Evolutionary conservation across 2,113 vertebrate species (phyloP), one percentile per base, ranked within the genome.

Genomic region (Lichenostomus cassidix): DNA sequence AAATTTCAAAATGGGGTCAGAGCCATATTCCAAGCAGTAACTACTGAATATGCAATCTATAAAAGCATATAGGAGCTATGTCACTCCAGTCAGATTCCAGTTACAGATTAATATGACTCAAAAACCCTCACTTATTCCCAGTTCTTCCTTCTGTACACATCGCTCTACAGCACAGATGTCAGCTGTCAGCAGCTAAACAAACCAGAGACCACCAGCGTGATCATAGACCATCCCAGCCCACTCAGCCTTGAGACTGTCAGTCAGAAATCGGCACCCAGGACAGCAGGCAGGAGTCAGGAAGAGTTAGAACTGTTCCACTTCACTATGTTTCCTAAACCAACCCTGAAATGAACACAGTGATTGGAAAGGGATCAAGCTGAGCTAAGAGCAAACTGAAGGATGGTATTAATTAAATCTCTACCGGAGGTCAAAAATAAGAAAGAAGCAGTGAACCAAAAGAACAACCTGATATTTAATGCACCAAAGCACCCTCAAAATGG

Each of bases 171-270:
- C 35, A 65, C 35, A 85, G 49, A 80, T 53, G 67, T 68, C 86
- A 91, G 90, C 87, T 95, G 89, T 95, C 89, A 92, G 83, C 71
- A 91, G 91, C 68, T 81, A 60, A 90, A 67, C 11, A 5, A 94
- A 79, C 50, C 14, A 8, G 63, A 89, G 94, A 83, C 85, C 86
- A 94, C 73, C 85, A 75, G n/a, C 19, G 39, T 11, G 50, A 90
- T 82, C 83, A 87, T 0, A 89, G 63, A 84, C 69, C 91, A 76
- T 56, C 60, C 63, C 69, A 50, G 58, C 44, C 87, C 81, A 46
- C 83, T 95, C 68, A 93, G 58, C 85, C 87, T 81, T 70, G 62
- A 89, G 78, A 41, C 52, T 59, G 76, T 70, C 87, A 84, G n/a
- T 83, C 93, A 91, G 62, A 79, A 81, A 63, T 21, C 21, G 5